phyloP scores from a whole-genome alignment of 2,113 vertebrate species.

The Cepphus grylle region DNA sequence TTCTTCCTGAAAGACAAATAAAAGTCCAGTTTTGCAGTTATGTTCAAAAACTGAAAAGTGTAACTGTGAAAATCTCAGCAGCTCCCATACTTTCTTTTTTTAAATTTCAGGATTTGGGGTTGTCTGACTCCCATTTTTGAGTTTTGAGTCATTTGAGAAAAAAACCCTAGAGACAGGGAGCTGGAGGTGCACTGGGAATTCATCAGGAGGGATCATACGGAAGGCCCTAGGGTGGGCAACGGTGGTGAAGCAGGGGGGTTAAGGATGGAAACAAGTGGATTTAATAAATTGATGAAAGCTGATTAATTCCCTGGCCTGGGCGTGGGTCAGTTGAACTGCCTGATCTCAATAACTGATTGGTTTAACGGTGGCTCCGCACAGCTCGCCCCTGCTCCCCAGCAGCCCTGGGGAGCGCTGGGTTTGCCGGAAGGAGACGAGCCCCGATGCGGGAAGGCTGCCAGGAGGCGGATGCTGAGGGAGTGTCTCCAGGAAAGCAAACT shows the following conservation, averaged over 20 bases:
- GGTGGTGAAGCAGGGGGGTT: not conserved
- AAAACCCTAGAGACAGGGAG: not conserved
- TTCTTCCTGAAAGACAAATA: not conserved
- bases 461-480: not conserved
- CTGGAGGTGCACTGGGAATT: not conserved
- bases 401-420: not conserved
- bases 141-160: not conserved
- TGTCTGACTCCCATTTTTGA: not conserved
- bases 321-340: not conserved
- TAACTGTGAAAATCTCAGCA: not conserved
- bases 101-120: not conserved
- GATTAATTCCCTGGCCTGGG: not conserved
- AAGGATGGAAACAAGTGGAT: not conserved
- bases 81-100: not conserved
- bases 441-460: accelerated
- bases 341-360: not conserved
- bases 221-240: not conserved
- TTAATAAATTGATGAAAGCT: not conserved
- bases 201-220: not conserved
- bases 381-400: accelerated
- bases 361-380: not conserved
- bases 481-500: not conserved
- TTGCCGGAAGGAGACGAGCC: not conserved
- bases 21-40: not conserved
- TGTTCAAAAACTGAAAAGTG: not conserved